Evolutionary conservation across 2,888 invertebrate species (phyloP), one percentile per base, ranked within the genome.

Genomic region (Lottia scabra): DNA sequence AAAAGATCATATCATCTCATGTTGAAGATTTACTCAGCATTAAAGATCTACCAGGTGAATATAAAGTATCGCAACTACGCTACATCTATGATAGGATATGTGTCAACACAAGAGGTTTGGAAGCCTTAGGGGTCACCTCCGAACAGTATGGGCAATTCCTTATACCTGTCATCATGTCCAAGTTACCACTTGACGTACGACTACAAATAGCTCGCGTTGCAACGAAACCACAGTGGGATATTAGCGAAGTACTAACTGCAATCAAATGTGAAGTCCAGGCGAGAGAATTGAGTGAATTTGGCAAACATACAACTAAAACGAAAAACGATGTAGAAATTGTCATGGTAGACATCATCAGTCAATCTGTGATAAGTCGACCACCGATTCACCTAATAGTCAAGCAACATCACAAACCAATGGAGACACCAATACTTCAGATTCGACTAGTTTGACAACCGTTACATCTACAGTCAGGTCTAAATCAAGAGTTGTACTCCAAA

Each of bases 141-240:
- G 38, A 65, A 43, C 65, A 65, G 19, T 65, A 65, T 43, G 44
- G 65, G 6, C 44, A 45, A 26, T 65, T 65, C 44, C 43, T 65
- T 26, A 65, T 65, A 65, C 65, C 65, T 13, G 65, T 65, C n/a
- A 65, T 44, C 65, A 65, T 44, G 65, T 65, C 65, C 5, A 65
- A 65, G 16, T 12, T 65, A 10, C 65, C 65, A 65, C 5, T 13
- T 30, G 44, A 65, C 5, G 43, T 65, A n/a, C 16, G 19, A 16
- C 15, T 65, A 1, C 44, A 65, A n/a, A 64, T 38, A 8, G 38
- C 5, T 10, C 5, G 38, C 5, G 10, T 38, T 38, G 10, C 38
- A 2, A 38, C 5, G 1, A 56, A 56, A 23, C 19, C n/a, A 19
- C 19, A 19, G 1, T 56, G 56, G 56, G 56, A 56, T 10, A n/a